Evolutionary conservation across 2,888 invertebrate genomes (phyloP), one percentile per base, ranked within the genome.

Genomic region (Cephus sareptanus): DNA sequence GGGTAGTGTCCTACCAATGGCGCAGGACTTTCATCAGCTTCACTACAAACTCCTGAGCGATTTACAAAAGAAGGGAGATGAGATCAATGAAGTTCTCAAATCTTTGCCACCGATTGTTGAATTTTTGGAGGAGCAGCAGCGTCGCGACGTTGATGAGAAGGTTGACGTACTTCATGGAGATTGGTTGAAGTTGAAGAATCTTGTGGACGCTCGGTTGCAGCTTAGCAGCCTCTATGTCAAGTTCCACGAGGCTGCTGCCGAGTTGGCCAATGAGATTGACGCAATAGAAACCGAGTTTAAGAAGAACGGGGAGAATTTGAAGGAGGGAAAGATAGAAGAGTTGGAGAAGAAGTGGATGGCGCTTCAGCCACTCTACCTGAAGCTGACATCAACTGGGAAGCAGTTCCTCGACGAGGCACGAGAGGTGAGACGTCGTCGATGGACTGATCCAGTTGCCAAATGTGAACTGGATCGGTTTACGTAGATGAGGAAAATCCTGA

Each of bases 41-140:
- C 96, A 97, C 89, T 94, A 94, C 84, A 94, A 95, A 86, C 91
- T 97, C 75, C 93, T 95, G 86, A 94, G 94, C 86, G 96, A 97
- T 90, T 92, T 97, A 83, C 89, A 95, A 93, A 94, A 93, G 84
- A 95, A 95, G 90, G 94, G 94, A 69, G 94, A 93, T 83, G 95
- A 96, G 87, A 93, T 96, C 81, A 95, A 95, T 87, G 92, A 33
- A 71, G 84, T 88, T 76, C 92, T 95, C 75, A 93, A 94, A 81
- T 93, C 94, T 23, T 93, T 95, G 69, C 31, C 71, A 76, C 93
- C 93, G 71, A 93, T 95, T 82, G 86, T 95, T 81, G 94, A 95
- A 87, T 93, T 93, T 80, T 91, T 96, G 13, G 95, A 95, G 83
- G 94, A 95, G 75, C 93, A 93, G n/a, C 94, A 95, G 83, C 92